Percentiles rank a stretch among this genome's conserved stretches.
Conservation (phyloP, 2,888 invertebrate genomes). For the Anticlea derivata region DNA sequence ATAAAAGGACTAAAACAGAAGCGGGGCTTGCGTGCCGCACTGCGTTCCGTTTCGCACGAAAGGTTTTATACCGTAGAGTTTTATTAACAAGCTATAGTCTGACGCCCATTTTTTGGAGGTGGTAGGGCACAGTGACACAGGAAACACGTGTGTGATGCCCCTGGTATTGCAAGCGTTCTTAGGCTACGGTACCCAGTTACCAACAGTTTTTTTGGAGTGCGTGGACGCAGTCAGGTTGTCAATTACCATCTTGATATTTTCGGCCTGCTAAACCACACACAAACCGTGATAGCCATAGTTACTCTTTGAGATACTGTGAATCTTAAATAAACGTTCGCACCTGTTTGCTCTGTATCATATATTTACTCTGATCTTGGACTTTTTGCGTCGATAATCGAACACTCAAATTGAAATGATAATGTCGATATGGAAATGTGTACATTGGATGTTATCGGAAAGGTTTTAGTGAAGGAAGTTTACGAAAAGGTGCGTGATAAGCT, state of each 20-base stretch:
- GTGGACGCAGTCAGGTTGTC: too few relatives aligned
- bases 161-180: too few relatives aligned
- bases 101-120: too few relatives aligned
- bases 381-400: slow-evolving; percentile 59
- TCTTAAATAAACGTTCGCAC: slow-evolving; percentile 1
- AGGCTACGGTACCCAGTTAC: too few relatives aligned
- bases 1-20: slow-evolving; percentile 49
- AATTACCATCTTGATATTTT: too few relatives aligned
- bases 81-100: slow-evolving; percentile 6
- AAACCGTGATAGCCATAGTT: too few relatives aligned
- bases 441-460: slow-evolving; percentile 38
- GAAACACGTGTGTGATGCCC: too few relatives aligned
- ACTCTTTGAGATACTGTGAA: too few relatives aligned
- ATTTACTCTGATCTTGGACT: slow-evolving; percentile 16
- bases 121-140: too few relatives aligned
- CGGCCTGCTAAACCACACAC: too few relatives aligned
- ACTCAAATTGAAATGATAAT: slow-evolving; percentile 67
- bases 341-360: not conserved
- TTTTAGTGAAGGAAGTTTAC: slow-evolving; percentile 17
- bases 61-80: slow-evolving; percentile 12
- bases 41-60: slow-evolving; percentile 69
- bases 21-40: slow-evolving; percentile 65
- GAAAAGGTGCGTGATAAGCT: slow-evolving; percentile 25
- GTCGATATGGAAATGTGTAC: slow-evolving; percentile 48
- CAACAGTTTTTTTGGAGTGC: too few relatives aligned